Evolutionary conservation across 2,113 vertebrate species (phyloP).

Genomic region (Coregonus clupeaformis): DNA sequence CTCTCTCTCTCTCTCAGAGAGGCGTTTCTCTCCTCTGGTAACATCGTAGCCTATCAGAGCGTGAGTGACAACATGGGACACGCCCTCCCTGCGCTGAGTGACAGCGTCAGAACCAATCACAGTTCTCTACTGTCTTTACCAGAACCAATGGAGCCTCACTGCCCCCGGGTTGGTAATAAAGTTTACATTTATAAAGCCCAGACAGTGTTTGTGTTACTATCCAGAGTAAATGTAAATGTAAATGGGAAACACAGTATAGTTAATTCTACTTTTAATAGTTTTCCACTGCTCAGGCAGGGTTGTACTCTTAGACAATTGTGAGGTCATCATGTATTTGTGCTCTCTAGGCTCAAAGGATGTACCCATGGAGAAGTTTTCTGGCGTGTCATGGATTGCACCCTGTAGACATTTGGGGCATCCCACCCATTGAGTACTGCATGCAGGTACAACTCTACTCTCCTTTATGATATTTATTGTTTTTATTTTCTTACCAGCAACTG

Average conservation of each 20-base stretch:
- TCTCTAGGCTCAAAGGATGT: constrained; percentile 63
- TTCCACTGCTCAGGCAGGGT: too few relatives aligned
- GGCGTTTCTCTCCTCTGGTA: constrained; percentile 71
- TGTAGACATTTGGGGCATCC: constrained; percentile 58
- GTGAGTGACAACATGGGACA: constrained; percentile 67
- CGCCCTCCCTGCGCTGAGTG: constrained; percentile 60
- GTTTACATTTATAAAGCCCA: neutral
- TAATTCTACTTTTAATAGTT: too few relatives aligned
- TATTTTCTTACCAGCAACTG: too few relatives aligned
- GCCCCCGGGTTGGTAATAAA: constrained; percentile 58
- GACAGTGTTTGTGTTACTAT: too few relatives aligned
- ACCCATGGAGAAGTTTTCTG: constrained; percentile 77
- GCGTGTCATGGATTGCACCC: constrained; percentile 68
- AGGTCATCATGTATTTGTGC: neutral
- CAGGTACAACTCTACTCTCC: constrained; percentile 61
- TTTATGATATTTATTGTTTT: neutral
- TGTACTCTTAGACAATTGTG: neutral
- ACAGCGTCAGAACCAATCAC: constrained; percentile 52
- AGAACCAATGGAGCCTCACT: constrained; percentile 56
- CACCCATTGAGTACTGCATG: constrained; percentile 72
- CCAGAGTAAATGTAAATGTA: too few relatives aligned
- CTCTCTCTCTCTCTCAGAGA: constrained; percentile 43
- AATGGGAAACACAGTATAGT: too few relatives aligned
- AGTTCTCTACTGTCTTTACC: constrained; percentile 67
- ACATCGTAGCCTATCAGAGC: constrained; percentile 63